These are phyloP conservation scores for Nymphicus hollandicus DNA, from an alignment of 2,113 vertebrate genomes.

Conservation along the genomic window DNA sequence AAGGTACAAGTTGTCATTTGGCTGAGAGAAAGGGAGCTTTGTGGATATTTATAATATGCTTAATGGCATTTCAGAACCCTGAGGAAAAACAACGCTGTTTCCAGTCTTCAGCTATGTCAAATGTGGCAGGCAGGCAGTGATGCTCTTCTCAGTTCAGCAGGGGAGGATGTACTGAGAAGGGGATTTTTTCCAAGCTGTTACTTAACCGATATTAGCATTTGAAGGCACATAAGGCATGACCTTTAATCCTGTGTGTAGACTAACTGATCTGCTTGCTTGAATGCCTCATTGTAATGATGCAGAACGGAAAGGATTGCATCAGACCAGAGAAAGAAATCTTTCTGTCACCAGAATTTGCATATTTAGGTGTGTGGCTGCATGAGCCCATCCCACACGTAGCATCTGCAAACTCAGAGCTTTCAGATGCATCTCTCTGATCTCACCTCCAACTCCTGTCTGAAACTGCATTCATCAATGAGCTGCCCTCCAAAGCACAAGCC, in stretches of 20 bases:
- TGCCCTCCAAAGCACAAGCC: not conserved
- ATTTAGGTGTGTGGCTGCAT: not conserved
- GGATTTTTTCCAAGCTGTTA: conserved; percentile 29
- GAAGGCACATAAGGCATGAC: conserved; percentile 32
- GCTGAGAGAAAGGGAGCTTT: conserved; percentile 33
- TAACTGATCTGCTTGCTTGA: conserved; percentile 42
- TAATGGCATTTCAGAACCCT: conserved; percentile 19
- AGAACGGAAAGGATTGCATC: conserved; percentile 14
- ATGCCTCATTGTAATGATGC: conserved; percentile 32
- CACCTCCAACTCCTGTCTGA: not conserved
- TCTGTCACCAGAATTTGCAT: not conserved
- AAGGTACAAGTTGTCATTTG: conserved; percentile 19
- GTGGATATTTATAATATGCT: conserved; percentile 19
- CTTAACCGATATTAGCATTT: conserved; percentile 52
- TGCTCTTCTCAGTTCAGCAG: not conserved
- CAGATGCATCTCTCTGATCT: not conserved
- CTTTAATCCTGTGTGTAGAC: conserved; percentile 33
- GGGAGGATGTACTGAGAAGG: not conserved
- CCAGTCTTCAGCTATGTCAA: not conserved
- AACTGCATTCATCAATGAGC: not conserved
- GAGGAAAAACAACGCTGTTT: not conserved
- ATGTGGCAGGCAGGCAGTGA: not conserved
- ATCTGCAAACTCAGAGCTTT: not conserved
- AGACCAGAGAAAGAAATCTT: not conserved
- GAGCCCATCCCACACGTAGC: not conserved